Base-by-base conservation (phyloP, 2,888 invertebrate genomes). In the Amorpha juglandis region DNA sequence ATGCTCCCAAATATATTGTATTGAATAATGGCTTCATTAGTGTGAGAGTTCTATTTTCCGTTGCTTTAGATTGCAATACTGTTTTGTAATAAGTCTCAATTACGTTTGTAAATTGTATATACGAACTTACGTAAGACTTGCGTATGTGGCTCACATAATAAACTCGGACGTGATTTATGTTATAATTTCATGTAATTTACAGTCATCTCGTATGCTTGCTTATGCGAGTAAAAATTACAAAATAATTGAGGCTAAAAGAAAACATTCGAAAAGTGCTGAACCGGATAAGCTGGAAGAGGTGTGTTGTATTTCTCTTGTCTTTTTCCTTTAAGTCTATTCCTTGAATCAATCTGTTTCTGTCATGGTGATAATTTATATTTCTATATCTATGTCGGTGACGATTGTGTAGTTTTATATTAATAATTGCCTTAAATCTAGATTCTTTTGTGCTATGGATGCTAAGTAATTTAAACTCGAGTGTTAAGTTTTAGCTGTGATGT, bases 1-100 rank as follows among this genome's bases (percentile, higher is more conserved):
- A 70, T 74, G 52, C 19, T 67, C 66, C 64, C 27, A 27, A 52
- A 33, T 53, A n/a, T 53, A 6, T 33, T 64, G 9, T 19, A 33
- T 16, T 53, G 12, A n/a, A 45, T n/a, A 21, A n/a, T 12, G 35
- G 27, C 21, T 51, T 16, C 9, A 16, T 38, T 58, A 8, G 21
- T 42, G 3, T 58, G 19, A 12, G 12, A 19, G 19, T 27, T 16
- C 16, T 12, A 53, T 16, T 52, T 45, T 52, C 52, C 19, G 19
- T 38, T 11, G 6, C 16, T 27, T 47, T 16, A 47, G 4, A 27
- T 33, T 33, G 9, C 14, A 42, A 27, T 16, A 12, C n/a, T 35
- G 6, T 16, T 55, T 9, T n/a, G 0, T n/a, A 16, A 38, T 38
- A 4, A 27, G 27, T 27, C 4, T 27, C 27, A 27, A 27, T 27